A percentile compares a stretch with the other conserved stretches of the same genome.
phyloP scores from a whole-genome alignment of 2,797 vertebrate genomes.

The Muraenolepis orangiensis region DNA sequence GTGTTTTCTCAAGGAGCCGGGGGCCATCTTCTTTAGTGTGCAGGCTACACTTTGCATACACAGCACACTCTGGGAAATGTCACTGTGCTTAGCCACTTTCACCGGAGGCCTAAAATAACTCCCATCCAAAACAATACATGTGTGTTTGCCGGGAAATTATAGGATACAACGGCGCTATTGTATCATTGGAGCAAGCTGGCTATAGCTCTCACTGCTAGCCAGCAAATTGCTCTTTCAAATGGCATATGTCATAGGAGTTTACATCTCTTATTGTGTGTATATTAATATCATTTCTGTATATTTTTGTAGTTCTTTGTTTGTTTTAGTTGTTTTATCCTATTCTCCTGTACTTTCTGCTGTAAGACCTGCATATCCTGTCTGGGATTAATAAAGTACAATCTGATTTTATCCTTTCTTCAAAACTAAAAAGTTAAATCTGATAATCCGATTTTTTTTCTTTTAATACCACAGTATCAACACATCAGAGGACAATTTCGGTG shows the following conservation, averaged over 20 bases:
- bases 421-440: too few species aligned
- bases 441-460: background rate
- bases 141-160: too few species aligned
- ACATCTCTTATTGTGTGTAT: background rate
- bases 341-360: background rate
- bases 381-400: background rate
- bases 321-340: background rate
- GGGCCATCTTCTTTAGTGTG: slow-evolving; percentile 47
- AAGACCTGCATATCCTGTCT: background rate
- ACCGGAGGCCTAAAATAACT: slow-evolving; percentile 29
- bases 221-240: too few species aligned
- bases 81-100: slow-evolving; percentile 32
- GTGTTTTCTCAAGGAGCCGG: slow-evolving; percentile 28
- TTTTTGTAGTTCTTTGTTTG: background rate
- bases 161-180: too few species aligned
- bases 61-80: slow-evolving; percentile 34
- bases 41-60: background rate
- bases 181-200: too few species aligned
- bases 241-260: too few species aligned
- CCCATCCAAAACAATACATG: slow-evolving; percentile 27
- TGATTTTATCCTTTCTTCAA: background rate
- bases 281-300: background rate
- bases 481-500: background rate
- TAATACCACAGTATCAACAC: background rate
- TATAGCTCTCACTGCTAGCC: too few species aligned